Evolutionary conservation across 2,113 vertebrate species (phyloP).

Genomic region (Rattus norvegicus): GRCr8 NC_086030.1:46879001-46879500

Average conservation of each 20-base stretch:
- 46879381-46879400: neutral
- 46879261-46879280: neutral
- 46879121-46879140: neutral
- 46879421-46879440: neutral
- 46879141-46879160: neutral
- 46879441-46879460: neutral
- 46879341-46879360: neutral
- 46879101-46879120: conserved; percentile 24
- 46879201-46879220: conserved; percentile 66
- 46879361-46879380: neutral
- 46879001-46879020: conserved; percentile 6
- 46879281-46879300: neutral
- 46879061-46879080: neutral
- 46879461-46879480: neutral
- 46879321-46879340: neutral
- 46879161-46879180: conserved; percentile 52
- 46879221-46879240: conserved; percentile 55
- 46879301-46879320: neutral
- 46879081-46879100: neutral
- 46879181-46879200: conserved; percentile 62
- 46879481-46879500: neutral
- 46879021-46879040: conserved; percentile 20
- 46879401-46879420: neutral
- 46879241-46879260: neutral
- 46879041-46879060: neutral